These are phyloP conservation scores for Pachyrhynchus sulphureomaculatus DNA, from an alignment of 1,140 invertebrate genomes.

Conservation along the genomic window DNA sequence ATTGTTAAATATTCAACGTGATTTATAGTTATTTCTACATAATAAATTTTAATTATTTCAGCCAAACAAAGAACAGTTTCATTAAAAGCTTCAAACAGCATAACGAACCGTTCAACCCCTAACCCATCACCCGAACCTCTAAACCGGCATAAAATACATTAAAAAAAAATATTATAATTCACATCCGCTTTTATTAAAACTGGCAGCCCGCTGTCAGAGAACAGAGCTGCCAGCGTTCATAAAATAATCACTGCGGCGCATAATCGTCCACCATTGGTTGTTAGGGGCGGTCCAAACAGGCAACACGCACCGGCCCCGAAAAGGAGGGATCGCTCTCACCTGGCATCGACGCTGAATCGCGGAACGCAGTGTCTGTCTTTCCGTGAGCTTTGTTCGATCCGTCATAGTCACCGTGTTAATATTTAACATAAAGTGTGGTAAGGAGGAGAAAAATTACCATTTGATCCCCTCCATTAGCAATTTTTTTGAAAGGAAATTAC, in stretches of 20 bases:
- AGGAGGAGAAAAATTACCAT: constrained; percentile 19
- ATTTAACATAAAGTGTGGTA: neutral
- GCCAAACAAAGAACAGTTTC: neutral
- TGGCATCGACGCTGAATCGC: constrained; percentile 14
- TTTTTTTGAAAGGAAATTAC: constrained; percentile 10
- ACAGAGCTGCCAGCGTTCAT: neutral
- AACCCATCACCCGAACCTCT: neutral
- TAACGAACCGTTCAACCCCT: neutral
- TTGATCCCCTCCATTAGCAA: neutral
- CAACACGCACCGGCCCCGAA: neutral
- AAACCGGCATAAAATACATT: neutral
- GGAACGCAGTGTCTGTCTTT: constrained; percentile 23
- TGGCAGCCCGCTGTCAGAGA: constrained; percentile 7
- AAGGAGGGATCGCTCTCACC: constrained; percentile 33
- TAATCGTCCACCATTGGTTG: constrained; percentile 31
- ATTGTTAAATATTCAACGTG: neutral
- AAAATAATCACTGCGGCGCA: neutral
- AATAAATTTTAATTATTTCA: neutral
- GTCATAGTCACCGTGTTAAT: constrained; percentile 21
- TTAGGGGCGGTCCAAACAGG: constrained; percentile 15
- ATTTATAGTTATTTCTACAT: neutral
- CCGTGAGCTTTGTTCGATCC: constrained; percentile 29
- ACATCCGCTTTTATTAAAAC: constrained; percentile 17
- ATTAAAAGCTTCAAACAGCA: neutral
- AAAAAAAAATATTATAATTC: constrained; percentile 7